These are phyloP conservation scores for Channa maculata DNA, from an alignment of 2,113 vertebrate species.

Conservation along the genomic window DNA sequence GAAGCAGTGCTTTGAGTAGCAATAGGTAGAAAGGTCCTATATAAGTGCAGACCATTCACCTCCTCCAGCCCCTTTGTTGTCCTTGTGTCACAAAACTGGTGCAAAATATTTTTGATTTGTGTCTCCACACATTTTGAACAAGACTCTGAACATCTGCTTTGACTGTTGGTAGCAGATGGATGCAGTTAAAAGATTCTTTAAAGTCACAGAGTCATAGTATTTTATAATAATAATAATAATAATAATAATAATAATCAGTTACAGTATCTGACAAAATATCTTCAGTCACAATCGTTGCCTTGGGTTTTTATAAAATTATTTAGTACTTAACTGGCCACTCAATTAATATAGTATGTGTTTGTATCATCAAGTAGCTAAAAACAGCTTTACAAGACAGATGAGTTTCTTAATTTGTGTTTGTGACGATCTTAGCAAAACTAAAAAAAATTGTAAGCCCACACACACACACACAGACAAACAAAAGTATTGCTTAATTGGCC, in stretches of 20 bases:
- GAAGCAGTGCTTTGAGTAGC: no score
- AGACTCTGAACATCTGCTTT: slow-evolving; percentile 24
- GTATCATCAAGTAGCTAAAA: background rate
- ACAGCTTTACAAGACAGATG: slow-evolving; percentile 37
- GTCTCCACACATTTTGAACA: background rate
- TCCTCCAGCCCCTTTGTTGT: slow-evolving; percentile 6
- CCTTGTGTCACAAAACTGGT: slow-evolving; percentile 20
- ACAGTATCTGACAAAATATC: background rate
- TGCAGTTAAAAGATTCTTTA: background rate
- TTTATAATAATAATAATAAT: background rate
- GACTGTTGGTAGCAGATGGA: slow-evolving; percentile 38
- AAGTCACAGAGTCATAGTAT: slow-evolving; percentile 2
- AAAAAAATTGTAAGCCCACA: background rate
- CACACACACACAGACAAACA: background rate
- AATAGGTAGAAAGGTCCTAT: no score
- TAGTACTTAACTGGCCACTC: background rate
- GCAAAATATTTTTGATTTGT: slow-evolving; percentile 33
- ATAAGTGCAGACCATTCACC: no score
- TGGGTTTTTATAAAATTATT: no score
- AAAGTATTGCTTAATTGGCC: background rate
- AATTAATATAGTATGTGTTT: background rate
- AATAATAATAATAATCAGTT: background rate
- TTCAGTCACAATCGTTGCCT: background rate
- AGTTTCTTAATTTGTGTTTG: background rate
- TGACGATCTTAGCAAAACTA: no score